A percentile compares a stretch with the other conserved stretches of the same genome.
Evolutionary conservation across 2,113 vertebrate species (phyloP).

Genomic region (Climacteris rufus): DNA sequence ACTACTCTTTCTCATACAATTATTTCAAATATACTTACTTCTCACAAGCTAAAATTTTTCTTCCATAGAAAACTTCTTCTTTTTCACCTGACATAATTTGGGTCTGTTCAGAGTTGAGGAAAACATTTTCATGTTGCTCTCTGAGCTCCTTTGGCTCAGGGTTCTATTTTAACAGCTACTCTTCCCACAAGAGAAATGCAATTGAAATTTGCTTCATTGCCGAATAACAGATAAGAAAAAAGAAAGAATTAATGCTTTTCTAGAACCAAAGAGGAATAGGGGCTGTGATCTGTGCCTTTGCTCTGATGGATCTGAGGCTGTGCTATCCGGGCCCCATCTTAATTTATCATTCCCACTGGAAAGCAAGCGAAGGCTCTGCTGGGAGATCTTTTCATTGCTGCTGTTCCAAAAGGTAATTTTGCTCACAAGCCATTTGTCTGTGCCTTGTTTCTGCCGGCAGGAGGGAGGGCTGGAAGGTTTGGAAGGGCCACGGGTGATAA

Average conservation of each 20-base stretch:
- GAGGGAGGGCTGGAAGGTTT: neutral
- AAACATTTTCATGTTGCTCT: neutral
- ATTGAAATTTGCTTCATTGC: neutral
- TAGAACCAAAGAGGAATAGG: too few relatives aligned
- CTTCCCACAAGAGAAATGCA: neutral
- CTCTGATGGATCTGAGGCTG: neutral
- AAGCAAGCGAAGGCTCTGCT: neutral
- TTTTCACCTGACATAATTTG: neutral
- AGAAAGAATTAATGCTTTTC: neutral
- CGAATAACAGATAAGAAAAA: neutral
- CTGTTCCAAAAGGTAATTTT: neutral
- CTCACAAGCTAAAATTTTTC: neutral
- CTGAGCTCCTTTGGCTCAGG: neutral
- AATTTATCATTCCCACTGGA: slow-evolving; percentile 30
- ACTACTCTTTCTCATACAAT: neutral
- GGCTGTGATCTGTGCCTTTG: neutral
- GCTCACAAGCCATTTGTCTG: neutral
- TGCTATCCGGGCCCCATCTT: neutral
- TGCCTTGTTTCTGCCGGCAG: neutral
- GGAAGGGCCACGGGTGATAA: neutral
- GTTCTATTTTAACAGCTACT: neutral
- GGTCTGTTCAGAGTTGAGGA: neutral
- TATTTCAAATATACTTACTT: neutral
- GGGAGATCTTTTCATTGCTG: neutral
- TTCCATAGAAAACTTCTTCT: rapidly evolving